These are phyloP conservation scores for Epinotia nisella DNA, from an alignment of 2,888 invertebrate species.

Conservation along the genomic window DNA sequence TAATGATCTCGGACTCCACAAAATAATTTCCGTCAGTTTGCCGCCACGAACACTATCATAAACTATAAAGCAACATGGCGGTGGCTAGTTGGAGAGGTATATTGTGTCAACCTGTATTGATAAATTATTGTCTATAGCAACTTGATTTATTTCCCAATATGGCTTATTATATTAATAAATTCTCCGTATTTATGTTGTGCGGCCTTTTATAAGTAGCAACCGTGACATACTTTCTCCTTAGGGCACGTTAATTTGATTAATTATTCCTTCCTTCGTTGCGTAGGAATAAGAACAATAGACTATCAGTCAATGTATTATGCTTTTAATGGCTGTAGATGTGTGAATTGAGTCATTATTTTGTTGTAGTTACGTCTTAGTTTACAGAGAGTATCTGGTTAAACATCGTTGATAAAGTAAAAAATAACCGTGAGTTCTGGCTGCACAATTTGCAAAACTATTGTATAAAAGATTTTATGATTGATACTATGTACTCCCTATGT, in stretches of 20 bases:
- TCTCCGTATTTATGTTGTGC: slow-evolving; percentile 21
- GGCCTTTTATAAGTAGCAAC: slow-evolving; percentile 19
- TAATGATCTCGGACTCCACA: no score
- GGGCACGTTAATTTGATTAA: slow-evolving; percentile 38
- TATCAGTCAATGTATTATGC: slow-evolving; percentile 26
- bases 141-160: slow-evolving; percentile 12
- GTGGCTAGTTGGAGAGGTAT: background rate
- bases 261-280: slow-evolving; percentile 22
- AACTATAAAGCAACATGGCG: background rate
- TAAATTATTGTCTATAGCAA: slow-evolving; percentile 26
- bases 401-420: background rate
- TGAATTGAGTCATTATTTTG: slow-evolving; percentile 26
- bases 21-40: background rate
- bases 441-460: no score
- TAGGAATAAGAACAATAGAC: slow-evolving; percentile 36
- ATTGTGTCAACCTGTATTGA: slow-evolving; percentile 3
- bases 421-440: background rate
- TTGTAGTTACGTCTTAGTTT: background rate
- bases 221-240: slow-evolving; percentile 43
- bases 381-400: background rate
- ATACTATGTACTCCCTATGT: background rate
- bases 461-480: no score
- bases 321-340: slow-evolving; percentile 2
- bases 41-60: background rate
- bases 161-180: slow-evolving; percentile 7